phyloP scores from a whole-genome alignment of 2,113 vertebrate species.

The Semicossyphus pulcher region DNA sequence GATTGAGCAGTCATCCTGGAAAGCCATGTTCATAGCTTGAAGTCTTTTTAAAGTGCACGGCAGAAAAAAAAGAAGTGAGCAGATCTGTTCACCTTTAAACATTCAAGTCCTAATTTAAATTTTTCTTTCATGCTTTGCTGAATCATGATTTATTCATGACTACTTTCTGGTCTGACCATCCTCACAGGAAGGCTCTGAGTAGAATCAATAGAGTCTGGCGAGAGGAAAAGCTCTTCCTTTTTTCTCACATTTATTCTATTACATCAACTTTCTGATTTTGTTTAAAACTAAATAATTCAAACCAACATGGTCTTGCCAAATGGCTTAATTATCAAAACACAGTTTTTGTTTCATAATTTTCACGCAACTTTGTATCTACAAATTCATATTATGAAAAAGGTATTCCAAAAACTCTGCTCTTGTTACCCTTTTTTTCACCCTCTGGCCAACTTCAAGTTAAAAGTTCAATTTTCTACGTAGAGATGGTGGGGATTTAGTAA shows the following conservation, averaged over 20 bases:
- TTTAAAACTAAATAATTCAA: too few species aligned
- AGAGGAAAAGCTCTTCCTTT: slow-evolving; percentile 43
- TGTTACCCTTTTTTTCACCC: too few species aligned
- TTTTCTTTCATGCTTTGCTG: slow-evolving; percentile 56
- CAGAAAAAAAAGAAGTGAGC: slow-evolving; percentile 20
- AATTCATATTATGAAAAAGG: too few species aligned
- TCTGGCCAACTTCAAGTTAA: too few species aligned
- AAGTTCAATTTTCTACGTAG: too few species aligned
- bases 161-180: slow-evolving; percentile 29
- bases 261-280: slow-evolving; percentile 10
- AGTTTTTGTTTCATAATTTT: too few species aligned
- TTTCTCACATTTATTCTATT: slow-evolving; percentile 26
- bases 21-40: background rate
- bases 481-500: too few species aligned
- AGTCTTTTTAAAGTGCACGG: background rate
- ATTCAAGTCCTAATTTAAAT: slow-evolving; percentile 52
- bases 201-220: slow-evolving; percentile 61
- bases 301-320: too few species aligned
- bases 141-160: slow-evolving; percentile 75
- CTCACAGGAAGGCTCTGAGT: slow-evolving; percentile 48
- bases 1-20: background rate
- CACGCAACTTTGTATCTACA: too few species aligned
- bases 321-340: too few species aligned
- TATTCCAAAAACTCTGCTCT: too few species aligned
- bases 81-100: slow-evolving; percentile 40